These are phyloP conservation scores for Brachystomella parvula DNA, from an alignment of 1,140 invertebrate species.

Conservation along the genomic window DNA sequence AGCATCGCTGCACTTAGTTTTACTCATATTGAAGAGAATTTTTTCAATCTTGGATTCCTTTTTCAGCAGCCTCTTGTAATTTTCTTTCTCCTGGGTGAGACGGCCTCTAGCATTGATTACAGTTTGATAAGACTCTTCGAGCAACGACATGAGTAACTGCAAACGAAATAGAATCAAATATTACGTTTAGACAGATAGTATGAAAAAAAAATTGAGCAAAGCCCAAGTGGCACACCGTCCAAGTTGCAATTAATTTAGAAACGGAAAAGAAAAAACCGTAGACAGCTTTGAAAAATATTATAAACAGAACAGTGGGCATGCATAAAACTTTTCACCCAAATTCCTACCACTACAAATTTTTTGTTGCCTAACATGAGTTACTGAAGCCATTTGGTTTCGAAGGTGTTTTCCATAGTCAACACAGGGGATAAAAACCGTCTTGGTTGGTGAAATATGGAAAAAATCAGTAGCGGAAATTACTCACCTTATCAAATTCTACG, in stretches of 20 bases:
- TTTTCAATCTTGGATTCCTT: constrained; percentile 6
- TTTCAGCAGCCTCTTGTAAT: not conserved
- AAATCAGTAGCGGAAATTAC: not conserved
- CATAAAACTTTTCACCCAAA: no score
- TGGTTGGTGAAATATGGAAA: not conserved
- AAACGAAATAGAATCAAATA: not conserved
- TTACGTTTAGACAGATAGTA: not conserved
- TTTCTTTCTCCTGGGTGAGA: not conserved
- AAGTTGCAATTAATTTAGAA: no score
- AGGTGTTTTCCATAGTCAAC: not conserved
- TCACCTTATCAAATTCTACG: not conserved
- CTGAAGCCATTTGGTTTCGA: not conserved
- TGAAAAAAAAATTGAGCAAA: no score
- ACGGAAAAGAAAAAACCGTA: no score
- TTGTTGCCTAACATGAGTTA: not conserved
- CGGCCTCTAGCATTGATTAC: not conserved
- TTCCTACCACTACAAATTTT: no score
- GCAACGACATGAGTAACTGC: no score
- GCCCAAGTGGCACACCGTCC: no score
- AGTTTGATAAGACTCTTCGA: not conserved
- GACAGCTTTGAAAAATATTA: no score
- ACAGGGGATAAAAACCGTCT: not conserved
- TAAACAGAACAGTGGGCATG: no score
- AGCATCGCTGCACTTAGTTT: not conserved
- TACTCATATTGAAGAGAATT: constrained; percentile 2